phyloP scores from a whole-genome alignment of 2,797 vertebrate genomes.

The Dendrocincla tyrannina region DNA sequence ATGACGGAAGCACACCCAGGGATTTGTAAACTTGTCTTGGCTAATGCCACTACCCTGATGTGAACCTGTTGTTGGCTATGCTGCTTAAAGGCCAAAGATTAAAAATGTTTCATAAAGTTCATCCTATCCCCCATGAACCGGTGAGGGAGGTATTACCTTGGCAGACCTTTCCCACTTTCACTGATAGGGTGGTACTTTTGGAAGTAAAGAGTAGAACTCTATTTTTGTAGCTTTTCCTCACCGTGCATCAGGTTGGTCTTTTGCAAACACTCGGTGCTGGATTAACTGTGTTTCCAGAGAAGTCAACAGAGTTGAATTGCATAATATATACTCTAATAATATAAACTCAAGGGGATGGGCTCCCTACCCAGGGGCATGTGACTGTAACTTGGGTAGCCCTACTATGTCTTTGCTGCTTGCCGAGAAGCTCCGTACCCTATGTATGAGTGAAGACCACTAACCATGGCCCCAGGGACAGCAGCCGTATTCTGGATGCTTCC shows the following conservation, averaged over 20 bases:
- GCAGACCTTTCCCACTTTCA: constrained; percentile 31
- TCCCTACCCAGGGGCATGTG: accelerated
- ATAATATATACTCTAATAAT: accelerated
- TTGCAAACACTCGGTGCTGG: background rate
- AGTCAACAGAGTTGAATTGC: background rate
- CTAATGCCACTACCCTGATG: constrained; percentile 53
- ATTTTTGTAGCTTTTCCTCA: constrained; percentile 3
- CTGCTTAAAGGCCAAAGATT: constrained; percentile 64
- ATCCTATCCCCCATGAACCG: background rate
- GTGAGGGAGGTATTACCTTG: background rate
- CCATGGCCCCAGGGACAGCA: background rate
- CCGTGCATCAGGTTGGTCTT: background rate
- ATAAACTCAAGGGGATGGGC: background rate
- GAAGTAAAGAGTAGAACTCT: constrained; percentile 22
- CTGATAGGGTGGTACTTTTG: constrained; percentile 14
- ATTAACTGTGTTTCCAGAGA: constrained; percentile 24
- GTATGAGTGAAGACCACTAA: background rate
- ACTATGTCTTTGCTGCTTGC: accelerated
- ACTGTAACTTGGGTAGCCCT: background rate
- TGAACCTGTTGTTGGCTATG: constrained; percentile 59
- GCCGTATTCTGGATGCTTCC: background rate
- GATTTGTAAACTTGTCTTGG: constrained; percentile 53
- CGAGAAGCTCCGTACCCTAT: background rate
- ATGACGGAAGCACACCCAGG: constrained; percentile 52
- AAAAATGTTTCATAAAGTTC: constrained; percentile 59